Evolutionary conservation across 1,140 invertebrate genomes (phyloP).

Genomic region (Gryllus bimaculatus): DNA sequence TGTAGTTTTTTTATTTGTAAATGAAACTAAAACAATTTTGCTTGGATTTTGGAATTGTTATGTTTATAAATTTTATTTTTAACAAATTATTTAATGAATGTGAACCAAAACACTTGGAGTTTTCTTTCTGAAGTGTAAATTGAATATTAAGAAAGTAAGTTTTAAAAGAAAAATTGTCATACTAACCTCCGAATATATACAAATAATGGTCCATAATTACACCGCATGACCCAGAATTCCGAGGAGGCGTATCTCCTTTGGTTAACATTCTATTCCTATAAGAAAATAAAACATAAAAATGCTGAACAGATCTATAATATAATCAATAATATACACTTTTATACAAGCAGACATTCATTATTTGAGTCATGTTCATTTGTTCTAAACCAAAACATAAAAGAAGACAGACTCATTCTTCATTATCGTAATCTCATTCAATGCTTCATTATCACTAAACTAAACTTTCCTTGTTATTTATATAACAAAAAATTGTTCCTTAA

Average conservation of each 20-base stretch:
- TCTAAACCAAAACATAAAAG: neutral
- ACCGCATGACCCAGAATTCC: constrained; percentile 34
- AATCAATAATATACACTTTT: no score
- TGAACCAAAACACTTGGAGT: no score
- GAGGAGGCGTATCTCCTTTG: constrained; percentile 29
- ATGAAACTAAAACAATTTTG: no score
- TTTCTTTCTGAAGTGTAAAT: no score
- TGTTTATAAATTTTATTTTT: no score
- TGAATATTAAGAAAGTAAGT: no score
- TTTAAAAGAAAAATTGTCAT: constrained; percentile 8
- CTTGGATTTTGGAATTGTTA: no score
- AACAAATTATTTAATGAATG: no score
- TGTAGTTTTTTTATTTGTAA: no score
- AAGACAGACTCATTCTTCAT: neutral
- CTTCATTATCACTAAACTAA: neutral
- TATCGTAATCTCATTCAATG: neutral
- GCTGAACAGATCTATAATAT: neutral
- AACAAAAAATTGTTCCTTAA: neutral
- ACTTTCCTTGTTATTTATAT: neutral
- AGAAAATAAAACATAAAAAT: constrained; percentile 15
- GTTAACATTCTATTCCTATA: constrained; percentile 24
- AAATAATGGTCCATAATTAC: constrained; percentile 31
- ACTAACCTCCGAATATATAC: constrained; percentile 38
- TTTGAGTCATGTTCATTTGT: constrained; percentile 11
- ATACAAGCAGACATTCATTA: neutral